phyloP scores from a whole-genome alignment of 2,888 invertebrate species.

The Agrochola macilenta region DNA sequence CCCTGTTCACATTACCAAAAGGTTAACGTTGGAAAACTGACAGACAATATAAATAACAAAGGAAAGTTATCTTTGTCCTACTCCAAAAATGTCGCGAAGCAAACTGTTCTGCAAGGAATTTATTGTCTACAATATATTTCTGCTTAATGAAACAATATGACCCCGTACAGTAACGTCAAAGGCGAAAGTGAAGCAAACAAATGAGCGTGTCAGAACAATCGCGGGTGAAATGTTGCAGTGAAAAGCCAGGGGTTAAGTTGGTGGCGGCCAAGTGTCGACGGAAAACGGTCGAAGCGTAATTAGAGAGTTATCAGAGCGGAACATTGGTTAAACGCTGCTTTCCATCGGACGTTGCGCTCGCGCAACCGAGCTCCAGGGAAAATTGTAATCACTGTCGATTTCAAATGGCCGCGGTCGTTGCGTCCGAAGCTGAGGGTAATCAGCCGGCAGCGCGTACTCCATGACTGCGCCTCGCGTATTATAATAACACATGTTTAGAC shows the following conservation, averaged over 20 bases:
- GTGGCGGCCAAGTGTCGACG: slow-evolving; percentile 86
- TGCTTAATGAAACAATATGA: slow-evolving; percentile 69
- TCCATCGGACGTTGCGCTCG: slow-evolving; percentile 90
- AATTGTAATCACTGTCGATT: slow-evolving; percentile 91
- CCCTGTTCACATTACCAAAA: slow-evolving; percentile 46
- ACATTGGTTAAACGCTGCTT: slow-evolving; percentile 90
- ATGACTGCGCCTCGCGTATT: slow-evolving; percentile 64
- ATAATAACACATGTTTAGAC: slow-evolving; percentile 76
- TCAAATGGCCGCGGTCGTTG: slow-evolving; percentile 85
- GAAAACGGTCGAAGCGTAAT: slow-evolving; percentile 88
- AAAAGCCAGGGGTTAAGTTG: slow-evolving; percentile 87
- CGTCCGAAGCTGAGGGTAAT: slow-evolving; percentile 81
- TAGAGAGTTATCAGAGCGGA: slow-evolving; percentile 90
- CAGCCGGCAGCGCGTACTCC: slow-evolving; percentile 60
- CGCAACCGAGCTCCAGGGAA: slow-evolving; percentile 88
- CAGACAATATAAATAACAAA: slow-evolving; percentile 62
- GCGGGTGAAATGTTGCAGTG: slow-evolving; percentile 85
- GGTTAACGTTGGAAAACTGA: slow-evolving; percentile 36
- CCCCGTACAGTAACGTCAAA: slow-evolving; percentile 72
- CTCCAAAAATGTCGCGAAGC: slow-evolving; percentile 68
- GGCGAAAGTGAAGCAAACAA: slow-evolving; percentile 87
- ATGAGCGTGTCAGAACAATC: slow-evolving; percentile 78
- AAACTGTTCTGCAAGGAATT: slow-evolving; percentile 59
- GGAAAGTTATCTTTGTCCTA: slow-evolving; percentile 67
- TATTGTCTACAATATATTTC: slow-evolving; percentile 72